Conservation (phyloP, 2,113 vertebrate genomes). For the Centropristis striata region DNA sequence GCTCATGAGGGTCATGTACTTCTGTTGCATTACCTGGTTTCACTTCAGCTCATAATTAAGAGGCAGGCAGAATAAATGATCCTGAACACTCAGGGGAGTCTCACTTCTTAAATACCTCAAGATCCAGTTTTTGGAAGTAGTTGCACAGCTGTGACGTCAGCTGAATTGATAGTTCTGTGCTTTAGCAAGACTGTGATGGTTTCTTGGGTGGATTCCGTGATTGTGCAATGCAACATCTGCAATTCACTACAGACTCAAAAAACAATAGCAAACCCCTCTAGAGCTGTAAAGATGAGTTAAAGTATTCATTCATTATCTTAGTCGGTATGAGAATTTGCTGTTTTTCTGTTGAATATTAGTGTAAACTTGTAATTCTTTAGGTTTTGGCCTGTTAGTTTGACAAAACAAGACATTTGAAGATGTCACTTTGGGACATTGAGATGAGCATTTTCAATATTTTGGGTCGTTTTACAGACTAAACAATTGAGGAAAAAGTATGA, state of each 20-base stretch:
- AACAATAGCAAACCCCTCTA: background rate
- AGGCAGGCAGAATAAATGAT: background rate
- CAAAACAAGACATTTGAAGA: background rate
- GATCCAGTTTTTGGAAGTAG: background rate
- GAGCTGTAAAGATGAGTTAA: background rate
- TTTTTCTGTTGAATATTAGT: background rate
- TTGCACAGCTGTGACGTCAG: background rate
- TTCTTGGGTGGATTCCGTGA: background rate
- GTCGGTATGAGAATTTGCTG: background rate
- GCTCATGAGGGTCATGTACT: background rate
- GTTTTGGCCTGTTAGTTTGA: background rate
- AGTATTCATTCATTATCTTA: background rate
- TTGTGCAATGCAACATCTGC: background rate
- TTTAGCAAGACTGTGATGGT: background rate
- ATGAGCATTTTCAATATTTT: background rate
- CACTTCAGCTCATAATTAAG: constrained; percentile 44
- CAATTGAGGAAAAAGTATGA: too few species aligned
- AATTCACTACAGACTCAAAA: background rate
- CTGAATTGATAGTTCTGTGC: background rate
- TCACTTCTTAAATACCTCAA: constrained; percentile 35
- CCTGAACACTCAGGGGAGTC: constrained; percentile 37
- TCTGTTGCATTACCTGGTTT: constrained; percentile 4
- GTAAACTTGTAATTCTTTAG: background rate
- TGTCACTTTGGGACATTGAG: background rate
- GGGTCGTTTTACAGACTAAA: background rate